Base-by-base conservation (phyloP, 1,140 invertebrate genomes). In the Drosophila elegans region DNA sequence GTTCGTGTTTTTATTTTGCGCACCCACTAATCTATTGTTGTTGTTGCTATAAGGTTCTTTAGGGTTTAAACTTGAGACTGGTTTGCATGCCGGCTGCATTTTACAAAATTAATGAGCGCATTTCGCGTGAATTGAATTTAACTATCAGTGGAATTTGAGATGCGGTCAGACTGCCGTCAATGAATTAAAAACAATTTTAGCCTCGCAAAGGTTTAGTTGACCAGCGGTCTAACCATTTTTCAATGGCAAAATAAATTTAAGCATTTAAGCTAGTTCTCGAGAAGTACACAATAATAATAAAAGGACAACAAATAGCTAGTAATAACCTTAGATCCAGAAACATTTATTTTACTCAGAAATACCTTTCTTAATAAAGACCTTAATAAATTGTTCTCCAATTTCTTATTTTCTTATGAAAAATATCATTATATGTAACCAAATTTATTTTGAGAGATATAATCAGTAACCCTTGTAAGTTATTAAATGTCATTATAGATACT, bases 1-100 rank as follows among this genome's bases (percentile, higher is more conserved):
- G 55, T 88, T 79, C 83, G 75, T 88, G 83, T 83, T 88, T 62
- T 83, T 83, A 89, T 62, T 83, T 83, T 61, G 71, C 68, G 38
- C 49, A 42, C 49, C 48, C 29, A 53, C 60, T 69, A 66, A 85
- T 55, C 66, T 62, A 25, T 46, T 46, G 25, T 46, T 46, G 42
- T 64, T 57, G 41, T 25, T 25, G 39, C 48, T 16, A 38, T 36
- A 6, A n/a, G 46, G 38, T 69, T 41, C 21, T 63, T 51, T 44
- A 60, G 42, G 41, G 38, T 12, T 63, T 44, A 52, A 71, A 75
- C 74, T 86, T 78, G 74, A 68, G 57, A 74, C 74, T 78, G 54
- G 42, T 25, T 86, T 60, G 84, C 82, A 79, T 86, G 82, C 25
- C 54, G 11, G 9, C 34, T 64, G 39, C 63, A 60, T 54, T 76